Base-by-base conservation (phyloP, 2,888 invertebrate species). In the Brachylomia viminalis region DNA sequence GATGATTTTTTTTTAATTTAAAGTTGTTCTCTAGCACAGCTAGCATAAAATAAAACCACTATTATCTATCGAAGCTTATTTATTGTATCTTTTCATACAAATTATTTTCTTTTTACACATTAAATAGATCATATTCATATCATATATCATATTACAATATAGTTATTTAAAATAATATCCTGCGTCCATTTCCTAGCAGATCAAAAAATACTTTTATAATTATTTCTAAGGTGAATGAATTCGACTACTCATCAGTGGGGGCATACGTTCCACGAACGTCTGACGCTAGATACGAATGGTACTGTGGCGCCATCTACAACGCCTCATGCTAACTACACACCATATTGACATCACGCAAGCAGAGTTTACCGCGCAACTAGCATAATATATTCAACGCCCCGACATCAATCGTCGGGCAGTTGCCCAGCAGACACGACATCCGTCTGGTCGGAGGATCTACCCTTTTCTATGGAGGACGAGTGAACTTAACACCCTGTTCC, bases 41-140 rank as follows among this genome's bases (percentile, higher is more conserved):
- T 30, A 38, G 6, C 13, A 59, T 49, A n/a, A 23, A 71, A 67
- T 71, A 49, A 74, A 54, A 77, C 30, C n/a, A 30, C 3, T 1
- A 20, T 2, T 13, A n/a, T n/a, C 13, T 20, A 33, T 11, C 17
- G 7, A 54, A 61, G 11, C 0, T 27, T 8, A 38, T 72, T 80
- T 80, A 80, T 56, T 77, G 4, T 27, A 45, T 61, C 38, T 30
- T 45, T 42, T n/a, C 47, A 56, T 47, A 54, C 13, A 27, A 72
- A 10, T 45, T 27, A 71, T 77, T 58, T 59, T 45, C n/a, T 59
- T 59, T 79, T 59, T 42, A 80, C 42, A 77, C 38, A 56, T 49
- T 47, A 74, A 77, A 59, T 71, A 76, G 33, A 52, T 45, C 47
- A 72, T 15, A n/a, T 61, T 38, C 2, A 56, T 20, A n/a, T n/a